Evolutionary conservation across 2,888 invertebrate species (phyloP).

Genomic region (Dryococelus australis): DNA sequence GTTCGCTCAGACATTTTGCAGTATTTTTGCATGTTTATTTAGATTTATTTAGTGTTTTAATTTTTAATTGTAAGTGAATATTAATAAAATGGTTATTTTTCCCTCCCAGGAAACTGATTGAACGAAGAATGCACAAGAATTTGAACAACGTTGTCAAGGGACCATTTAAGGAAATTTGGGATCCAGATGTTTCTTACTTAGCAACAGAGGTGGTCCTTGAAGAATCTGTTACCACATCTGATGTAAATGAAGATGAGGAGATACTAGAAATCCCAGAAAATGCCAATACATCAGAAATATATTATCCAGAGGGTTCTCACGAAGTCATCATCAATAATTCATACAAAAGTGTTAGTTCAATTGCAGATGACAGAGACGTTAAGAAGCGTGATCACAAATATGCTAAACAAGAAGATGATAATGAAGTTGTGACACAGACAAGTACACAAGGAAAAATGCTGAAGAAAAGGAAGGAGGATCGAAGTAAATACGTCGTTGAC

Average conservation of each 20-base stretch:
- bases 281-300: background rate
- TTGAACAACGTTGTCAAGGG: background rate
- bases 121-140: background rate
- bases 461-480: background rate
- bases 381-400: background rate
- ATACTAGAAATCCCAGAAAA: background rate
- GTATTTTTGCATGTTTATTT: too few species aligned
- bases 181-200: background rate
- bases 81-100: background rate
- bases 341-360: background rate
- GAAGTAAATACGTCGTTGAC: background rate
- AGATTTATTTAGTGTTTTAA: too few species aligned
- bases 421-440: background rate
- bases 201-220: background rate
- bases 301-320: background rate
- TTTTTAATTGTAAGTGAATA: background rate
- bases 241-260: background rate
- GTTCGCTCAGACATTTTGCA: too few species aligned
- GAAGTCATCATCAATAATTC: background rate
- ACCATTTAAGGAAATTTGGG: conserved; percentile 1
- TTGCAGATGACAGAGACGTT: background rate
- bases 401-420: background rate
- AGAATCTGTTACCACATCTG: background rate
- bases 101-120: background rate
- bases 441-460: background rate